A percentile compares a stretch with the other conserved stretches of the same genome.
These are phyloP conservation scores for Orbicella faveolata DNA, from an alignment of 64 coral and sea anemone species.

Conservation along the genomic window DNA sequence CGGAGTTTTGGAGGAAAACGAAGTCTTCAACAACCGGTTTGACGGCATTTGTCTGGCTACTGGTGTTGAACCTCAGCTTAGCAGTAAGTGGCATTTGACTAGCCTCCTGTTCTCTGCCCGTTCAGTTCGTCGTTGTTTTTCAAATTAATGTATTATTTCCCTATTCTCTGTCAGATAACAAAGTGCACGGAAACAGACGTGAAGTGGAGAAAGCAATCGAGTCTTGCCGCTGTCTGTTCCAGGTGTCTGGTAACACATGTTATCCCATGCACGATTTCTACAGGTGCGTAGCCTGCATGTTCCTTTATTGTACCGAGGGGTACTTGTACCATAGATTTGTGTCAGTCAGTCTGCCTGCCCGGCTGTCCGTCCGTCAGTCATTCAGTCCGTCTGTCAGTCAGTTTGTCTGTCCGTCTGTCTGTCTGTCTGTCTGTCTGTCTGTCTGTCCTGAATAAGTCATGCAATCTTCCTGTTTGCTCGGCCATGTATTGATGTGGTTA, in stretches of 20 bases:
- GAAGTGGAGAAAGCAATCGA: slow-evolving; percentile 79
- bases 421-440: too few relatives aligned
- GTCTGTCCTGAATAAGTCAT: too few relatives aligned
- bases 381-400: too few relatives aligned
- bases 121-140: not conserved
- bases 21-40: slow-evolving; percentile 97
- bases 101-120: not conserved
- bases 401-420: too few relatives aligned
- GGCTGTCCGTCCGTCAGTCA: too few relatives aligned
- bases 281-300: slow-evolving; percentile 18
- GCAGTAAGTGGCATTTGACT: slow-evolving; percentile 56
- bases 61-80: slow-evolving; percentile 91
- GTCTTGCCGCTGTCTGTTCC: slow-evolving; percentile 77
- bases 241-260: slow-evolving; percentile 92
- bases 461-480: too few relatives aligned
- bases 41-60: slow-evolving; percentile 93
- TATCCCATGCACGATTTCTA: slow-evolving; percentile 99
- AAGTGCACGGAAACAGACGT: slow-evolving; percentile 76
- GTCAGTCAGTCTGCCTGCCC: too few relatives aligned
- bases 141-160: not conserved
- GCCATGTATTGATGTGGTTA: too few relatives aligned
- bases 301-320: too few relatives aligned
- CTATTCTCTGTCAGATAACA: slow-evolving; percentile 65
- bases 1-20: slow-evolving; percentile 84
- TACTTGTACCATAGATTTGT: too few relatives aligned